These are phyloP conservation scores for Antheraea yamamai DNA, from an alignment of 2,888 invertebrate genomes.

Conservation along the genomic window DNA sequence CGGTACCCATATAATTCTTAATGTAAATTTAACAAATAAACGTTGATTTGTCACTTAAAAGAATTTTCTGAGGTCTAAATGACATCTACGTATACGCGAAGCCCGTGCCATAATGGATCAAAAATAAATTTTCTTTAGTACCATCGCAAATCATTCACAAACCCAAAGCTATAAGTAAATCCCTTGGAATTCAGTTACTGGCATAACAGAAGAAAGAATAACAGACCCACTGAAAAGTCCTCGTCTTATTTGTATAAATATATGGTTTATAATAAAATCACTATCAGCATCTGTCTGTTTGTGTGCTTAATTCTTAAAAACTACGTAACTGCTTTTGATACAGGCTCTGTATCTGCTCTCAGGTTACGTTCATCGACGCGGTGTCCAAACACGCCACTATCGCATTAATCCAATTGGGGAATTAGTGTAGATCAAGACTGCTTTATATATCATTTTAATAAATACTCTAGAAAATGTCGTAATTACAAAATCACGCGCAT, in stretches of 20 bases:
- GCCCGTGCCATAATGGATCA: neutral
- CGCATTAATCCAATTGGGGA: no score
- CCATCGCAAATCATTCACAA: conserved; percentile 1
- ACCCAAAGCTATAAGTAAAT: neutral
- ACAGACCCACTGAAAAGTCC: conserved; percentile 40
- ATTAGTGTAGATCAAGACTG: no score
- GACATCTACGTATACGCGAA: neutral
- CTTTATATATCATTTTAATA: no score
- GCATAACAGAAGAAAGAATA: conserved; percentile 31
- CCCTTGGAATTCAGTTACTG: conserved; percentile 12
- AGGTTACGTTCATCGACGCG: no score
- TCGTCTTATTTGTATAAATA: conserved; percentile 24
- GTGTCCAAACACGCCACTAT: no score
- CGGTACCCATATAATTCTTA: no score
- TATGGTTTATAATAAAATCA: neutral
- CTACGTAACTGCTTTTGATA: no score
- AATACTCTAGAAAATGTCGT: no score
- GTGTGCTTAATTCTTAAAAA: neutral
- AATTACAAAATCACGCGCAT: no score
- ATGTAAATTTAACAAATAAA: no score
- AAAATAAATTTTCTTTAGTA: neutral
- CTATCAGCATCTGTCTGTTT: neutral
- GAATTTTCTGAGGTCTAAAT: neutral
- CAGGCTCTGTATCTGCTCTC: no score
- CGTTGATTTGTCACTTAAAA: no score